Percentiles rank a stretch among this genome's conserved stretches.
These are phyloP conservation scores for Poicephalus meyeri DNA, from an alignment of 2,113 vertebrate genomes.

Conservation along the genomic window DNA sequence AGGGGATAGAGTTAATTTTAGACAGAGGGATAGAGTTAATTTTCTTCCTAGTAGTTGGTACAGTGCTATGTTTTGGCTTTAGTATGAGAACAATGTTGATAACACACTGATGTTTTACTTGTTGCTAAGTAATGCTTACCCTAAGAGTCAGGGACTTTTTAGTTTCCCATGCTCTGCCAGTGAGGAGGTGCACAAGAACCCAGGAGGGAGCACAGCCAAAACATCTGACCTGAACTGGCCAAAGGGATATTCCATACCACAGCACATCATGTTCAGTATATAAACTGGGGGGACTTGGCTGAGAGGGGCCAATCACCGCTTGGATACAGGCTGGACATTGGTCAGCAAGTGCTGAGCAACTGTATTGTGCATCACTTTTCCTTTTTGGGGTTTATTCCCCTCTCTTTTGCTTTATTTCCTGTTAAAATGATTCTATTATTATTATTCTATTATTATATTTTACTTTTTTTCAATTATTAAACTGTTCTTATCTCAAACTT, in stretches of 20 bases:
- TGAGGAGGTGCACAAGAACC: not conserved
- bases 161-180: not conserved
- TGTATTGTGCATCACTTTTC: not conserved
- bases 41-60: not conserved
- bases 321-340: not conserved
- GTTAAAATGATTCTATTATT: not conserved
- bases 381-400: not conserved
- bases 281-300: not conserved
- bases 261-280: not conserved
- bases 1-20: not conserved
- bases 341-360: not conserved
- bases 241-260: not conserved
- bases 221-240: not conserved
- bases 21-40: not conserved
- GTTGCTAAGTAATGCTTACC: not conserved
- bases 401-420: not conserved
- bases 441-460: not conserved
- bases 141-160: not conserved
- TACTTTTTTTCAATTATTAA: not conserved
- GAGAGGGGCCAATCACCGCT: not conserved
- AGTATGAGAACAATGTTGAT: not conserved
- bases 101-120: not conserved
- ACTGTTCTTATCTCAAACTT: not conserved
- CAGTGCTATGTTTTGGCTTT: not conserved
- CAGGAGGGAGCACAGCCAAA: not conserved